Base-by-base conservation (phyloP, 2,888 invertebrate species). In the Cryptops parisi region DNA sequence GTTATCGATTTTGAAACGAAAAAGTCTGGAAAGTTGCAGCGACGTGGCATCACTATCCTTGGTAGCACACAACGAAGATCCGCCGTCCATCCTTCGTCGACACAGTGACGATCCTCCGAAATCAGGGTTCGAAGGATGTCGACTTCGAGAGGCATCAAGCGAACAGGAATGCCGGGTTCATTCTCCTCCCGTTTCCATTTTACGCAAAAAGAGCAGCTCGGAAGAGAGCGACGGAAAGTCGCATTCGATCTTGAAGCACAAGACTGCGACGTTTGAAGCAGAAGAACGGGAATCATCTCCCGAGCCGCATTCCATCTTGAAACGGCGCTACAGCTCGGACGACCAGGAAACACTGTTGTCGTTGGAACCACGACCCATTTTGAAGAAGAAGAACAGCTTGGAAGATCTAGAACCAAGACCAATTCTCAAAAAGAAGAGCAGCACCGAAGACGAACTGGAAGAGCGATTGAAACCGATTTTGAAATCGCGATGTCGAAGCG, bases 381-480 rank as follows among this genome's bases (percentile, higher is more conserved):
- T 56, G 49, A 54, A 53, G 22, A 27, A 19, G 21, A 47, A 50
- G 22, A 48, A 46, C 21, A 50, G 52, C 15, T 43, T 26, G 2
- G 50, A 50, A 25, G 40, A 24, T 4, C 3, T 3, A 25, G 66
- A 61, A 60, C 72, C 73, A 1, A 67, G 70, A 67, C 88, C 89
- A 2, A 89, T 89, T 63, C 68, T 89, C 39, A 89, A 89, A 70
- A 90, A 90, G 72, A 88, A 89, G 67, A 81, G 81, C 0, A 81
- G 80, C 58, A 78, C 80, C 0, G 83, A 83, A 63, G 79, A 80
- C 45, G 81, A 81, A 23, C 55, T 56, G 62, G 81, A 79, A 47
- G 84, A 62, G n/a, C 58, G 57, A 25, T 59, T 58, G 9, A 56
- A 55, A 61, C 75, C 77, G 3, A 56, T 56, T n/a, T 21, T 56